Evolutionary conservation across 2,888 invertebrate species (phyloP), one percentile per base, ranked within the genome.

Genomic region (Dione vanillae): DNA sequence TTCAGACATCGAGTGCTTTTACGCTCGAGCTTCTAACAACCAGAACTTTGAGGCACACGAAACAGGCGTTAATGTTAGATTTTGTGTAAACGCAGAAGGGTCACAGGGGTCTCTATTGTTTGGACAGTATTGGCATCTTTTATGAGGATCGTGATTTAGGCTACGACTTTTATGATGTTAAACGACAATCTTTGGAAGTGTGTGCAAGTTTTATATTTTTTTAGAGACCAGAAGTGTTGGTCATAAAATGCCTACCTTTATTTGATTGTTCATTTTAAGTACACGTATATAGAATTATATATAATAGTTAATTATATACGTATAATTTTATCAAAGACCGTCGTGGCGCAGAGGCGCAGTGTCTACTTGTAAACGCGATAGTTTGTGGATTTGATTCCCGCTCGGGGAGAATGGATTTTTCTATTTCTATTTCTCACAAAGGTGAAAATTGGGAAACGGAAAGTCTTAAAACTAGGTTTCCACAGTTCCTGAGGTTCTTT

Each of bases 1-100:
- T 91, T 86, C 85, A 87, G 88, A 87, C 86, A 90, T 90, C 86
- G 88, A 91, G 86, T 83, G 89, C 90, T 91, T 91, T 90, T 83
- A 87, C 84, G 85, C 83, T 85, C 77, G 83, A 87, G 85, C 81
- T 74, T 80, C 81, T 75, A 76, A 74, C 77, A 75, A 78, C 90
- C 88, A 86, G 78, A 79, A 76, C 76, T 70, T 64, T 59, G 69
- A 75, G 83, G 78, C 73, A 82, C 74, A 67, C 54, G 67, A 71
- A 74, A 72, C 70, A 69, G 64, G 35, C 72, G 71, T 61, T 64
- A 65, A 61, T 65, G 59, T 65, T 80, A 69, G 79, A 75, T 72
- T 78, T 78, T 73, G 43, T 49, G 66, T 64, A 54, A 73, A 41
- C 58, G 70, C 67, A 73, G 69, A 67, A 73, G 74, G 74, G 66